phyloP scores from a whole-genome alignment of 2,888 invertebrate species.

The Macrosoma leucophasiata region DNA sequence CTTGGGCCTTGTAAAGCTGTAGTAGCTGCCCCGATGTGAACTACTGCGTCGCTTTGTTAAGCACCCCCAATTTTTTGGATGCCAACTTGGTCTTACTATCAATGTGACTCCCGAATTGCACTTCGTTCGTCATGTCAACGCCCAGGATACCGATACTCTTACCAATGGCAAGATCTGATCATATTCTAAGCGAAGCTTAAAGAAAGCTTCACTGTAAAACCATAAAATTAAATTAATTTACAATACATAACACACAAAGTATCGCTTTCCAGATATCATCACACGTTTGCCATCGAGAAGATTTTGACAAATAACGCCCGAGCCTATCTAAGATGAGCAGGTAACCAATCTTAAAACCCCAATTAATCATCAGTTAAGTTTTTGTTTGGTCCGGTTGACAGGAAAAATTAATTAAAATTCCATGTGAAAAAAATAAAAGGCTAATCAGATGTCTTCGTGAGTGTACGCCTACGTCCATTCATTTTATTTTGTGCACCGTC shows the following conservation, averaged over 20 bases:
- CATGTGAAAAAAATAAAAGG: slow-evolving; percentile 60
- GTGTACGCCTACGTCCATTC: slow-evolving; percentile 63
- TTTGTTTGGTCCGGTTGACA: slow-evolving; percentile 67
- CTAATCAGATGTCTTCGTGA: slow-evolving; percentile 58
- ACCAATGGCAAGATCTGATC: no score
- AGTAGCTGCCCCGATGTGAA: no score
- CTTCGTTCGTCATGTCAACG: no score
- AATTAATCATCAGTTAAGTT: slow-evolving; percentile 65
- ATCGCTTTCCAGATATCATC: slow-evolving; percentile 11
- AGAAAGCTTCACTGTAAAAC: no score
- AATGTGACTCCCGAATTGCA: no score
- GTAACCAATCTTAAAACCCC: slow-evolving; percentile 40
- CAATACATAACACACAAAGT: slow-evolving; percentile 16
- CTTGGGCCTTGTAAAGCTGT: no score
- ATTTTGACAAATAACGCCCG: slow-evolving; percentile 30
- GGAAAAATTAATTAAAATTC: slow-evolving; percentile 73
- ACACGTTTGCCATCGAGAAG: slow-evolving; percentile 12
- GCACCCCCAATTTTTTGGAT: no score
- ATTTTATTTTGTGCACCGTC: slow-evolving; percentile 56
- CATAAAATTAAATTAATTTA: slow-evolving; percentile 11
- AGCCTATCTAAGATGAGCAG: slow-evolving; percentile 28
- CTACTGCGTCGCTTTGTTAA: no score
- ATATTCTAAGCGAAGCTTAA: no score
- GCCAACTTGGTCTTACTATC: no score
- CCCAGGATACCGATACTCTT: no score